Evolutionary conservation across 1,140 invertebrate species (phyloP).

Genomic region (Cotesia glomerata): DNA sequence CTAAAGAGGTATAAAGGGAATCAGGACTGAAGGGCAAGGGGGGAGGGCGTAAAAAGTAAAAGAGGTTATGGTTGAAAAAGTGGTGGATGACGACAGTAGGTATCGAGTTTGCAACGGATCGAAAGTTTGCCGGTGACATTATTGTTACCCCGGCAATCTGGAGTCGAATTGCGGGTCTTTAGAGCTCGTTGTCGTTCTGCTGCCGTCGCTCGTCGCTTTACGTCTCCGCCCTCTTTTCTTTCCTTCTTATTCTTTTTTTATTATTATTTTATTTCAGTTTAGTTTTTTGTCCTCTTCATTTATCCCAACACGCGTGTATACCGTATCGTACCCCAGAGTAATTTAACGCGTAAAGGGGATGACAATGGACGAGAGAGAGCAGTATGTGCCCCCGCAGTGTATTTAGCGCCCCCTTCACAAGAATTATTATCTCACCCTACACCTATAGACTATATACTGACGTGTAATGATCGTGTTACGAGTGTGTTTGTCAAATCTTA

Average conservation of each 20-base stretch:
- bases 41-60: neutral
- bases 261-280: too few species aligned
- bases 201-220: slow-evolving; percentile 25
- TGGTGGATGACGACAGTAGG: slow-evolving; percentile 25
- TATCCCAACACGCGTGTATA: slow-evolving; percentile 32
- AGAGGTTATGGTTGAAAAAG: neutral
- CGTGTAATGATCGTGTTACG: slow-evolving; percentile 56
- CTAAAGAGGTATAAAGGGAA: slow-evolving; percentile 3
- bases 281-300: too few species aligned
- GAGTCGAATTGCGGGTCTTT: slow-evolving; percentile 55
- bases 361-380: slow-evolving; percentile 43
- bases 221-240: slow-evolving; percentile 33
- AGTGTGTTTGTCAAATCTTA: slow-evolving; percentile 53
- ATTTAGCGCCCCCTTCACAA: neutral
- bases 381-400: slow-evolving; percentile 41
- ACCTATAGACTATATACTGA: slow-evolving; percentile 16
- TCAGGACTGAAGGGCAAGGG: neutral
- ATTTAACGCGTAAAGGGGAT: slow-evolving; percentile 58
- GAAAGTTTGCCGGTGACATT: slow-evolving; percentile 52
- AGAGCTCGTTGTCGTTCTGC: neutral
- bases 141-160: slow-evolving; percentile 55
- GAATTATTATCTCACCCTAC: neutral
- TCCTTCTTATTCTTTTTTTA: too few species aligned
- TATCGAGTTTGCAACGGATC: slow-evolving; percentile 54
- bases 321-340: slow-evolving; percentile 50